A percentile compares a stretch with the other conserved stretches of the same genome.
These are phyloP conservation scores for Silurus glanis DNA, from an alignment of 2,113 vertebrate genomes.

Conservation along the genomic window DNA sequence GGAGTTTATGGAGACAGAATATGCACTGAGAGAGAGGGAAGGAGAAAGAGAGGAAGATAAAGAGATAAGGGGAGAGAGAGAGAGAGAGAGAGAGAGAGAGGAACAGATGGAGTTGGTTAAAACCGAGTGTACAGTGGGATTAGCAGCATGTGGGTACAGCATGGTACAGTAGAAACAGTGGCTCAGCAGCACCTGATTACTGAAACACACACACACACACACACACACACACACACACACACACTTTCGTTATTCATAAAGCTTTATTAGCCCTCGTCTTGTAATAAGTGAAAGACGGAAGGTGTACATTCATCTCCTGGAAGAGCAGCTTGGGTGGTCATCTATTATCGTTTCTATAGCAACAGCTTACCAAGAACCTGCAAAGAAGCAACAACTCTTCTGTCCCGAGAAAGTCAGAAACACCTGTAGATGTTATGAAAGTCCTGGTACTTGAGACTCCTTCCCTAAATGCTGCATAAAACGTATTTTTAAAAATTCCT, in stretches of 20 bases:
- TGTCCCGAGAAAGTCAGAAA: neutral
- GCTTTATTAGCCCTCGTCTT: neutral
- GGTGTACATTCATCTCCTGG: too few species aligned
- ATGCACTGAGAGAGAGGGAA: neutral
- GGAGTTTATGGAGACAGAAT: constrained; percentile 42
- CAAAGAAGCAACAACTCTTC: neutral
- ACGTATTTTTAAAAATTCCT: neutral
- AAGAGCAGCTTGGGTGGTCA: too few species aligned
- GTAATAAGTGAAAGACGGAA: neutral
- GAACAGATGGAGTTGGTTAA: constrained; percentile 69
- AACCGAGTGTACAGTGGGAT: constrained; percentile 62
- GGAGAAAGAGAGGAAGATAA: too few species aligned
- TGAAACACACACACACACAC: constrained; percentile 35
- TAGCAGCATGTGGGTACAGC: constrained; percentile 68
- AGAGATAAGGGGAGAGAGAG: too few species aligned
- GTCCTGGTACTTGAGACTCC: neutral
- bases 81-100: neutral
- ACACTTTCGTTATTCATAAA: neutral
- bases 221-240: neutral
- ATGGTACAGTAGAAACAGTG: constrained; percentile 64
- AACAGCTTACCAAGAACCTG: neutral
- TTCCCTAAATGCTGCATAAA: neutral
- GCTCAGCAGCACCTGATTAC: constrained; percentile 45
- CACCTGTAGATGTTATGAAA: neutral
- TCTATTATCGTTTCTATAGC: neutral